Percentiles rank a stretch among this genome's conserved stretches.
Evolutionary conservation across 30 jellyfish, hydroid and myxozoan genomes (phyloP).

Genomic region (Clytia hemisphaerica): DNA sequence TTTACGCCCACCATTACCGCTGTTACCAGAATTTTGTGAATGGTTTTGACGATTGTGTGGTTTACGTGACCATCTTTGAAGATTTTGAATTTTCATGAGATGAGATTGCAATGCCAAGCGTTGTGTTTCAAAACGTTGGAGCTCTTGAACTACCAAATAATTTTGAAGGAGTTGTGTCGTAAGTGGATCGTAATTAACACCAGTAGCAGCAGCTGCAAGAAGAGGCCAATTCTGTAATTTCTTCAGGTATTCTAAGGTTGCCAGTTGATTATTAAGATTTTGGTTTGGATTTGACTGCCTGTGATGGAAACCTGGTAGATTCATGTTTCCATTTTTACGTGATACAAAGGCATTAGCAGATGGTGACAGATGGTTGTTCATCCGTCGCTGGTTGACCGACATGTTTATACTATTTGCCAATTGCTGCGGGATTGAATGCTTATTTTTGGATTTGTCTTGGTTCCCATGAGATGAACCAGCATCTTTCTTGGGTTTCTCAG

Average conservation of each 20-base stretch:
- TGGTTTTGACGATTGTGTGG: background rate
- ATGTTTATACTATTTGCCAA: background rate
- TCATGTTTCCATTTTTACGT: constrained; percentile 58
- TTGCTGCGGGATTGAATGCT: constrained; percentile 16
- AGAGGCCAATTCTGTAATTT: constrained; percentile 72
- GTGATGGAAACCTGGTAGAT: constrained; percentile 30
- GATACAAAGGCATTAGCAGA: constrained; percentile 89
- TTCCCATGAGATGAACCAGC: background rate
- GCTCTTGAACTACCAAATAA: constrained; percentile 81
- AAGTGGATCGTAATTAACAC: constrained; percentile 57
- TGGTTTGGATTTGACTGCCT: constrained; percentile 36
- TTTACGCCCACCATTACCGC: too few relatives aligned
- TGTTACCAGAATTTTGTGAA: background rate
- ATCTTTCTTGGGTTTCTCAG: background rate
- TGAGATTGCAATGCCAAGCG: constrained; percentile 94
- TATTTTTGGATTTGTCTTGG: constrained; percentile 10
- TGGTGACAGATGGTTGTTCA: constrained; percentile 62
- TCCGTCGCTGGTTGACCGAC: background rate
- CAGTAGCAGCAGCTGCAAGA: constrained; percentile 21
- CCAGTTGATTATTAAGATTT: constrained; percentile 40
- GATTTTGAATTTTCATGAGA: constrained; percentile 38
- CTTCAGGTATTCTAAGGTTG: constrained; percentile 39
- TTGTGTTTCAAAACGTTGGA: constrained; percentile 81
- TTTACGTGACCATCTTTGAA: background rate
- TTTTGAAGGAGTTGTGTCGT: constrained; percentile 80